Evolutionary conservation across 2,888 invertebrate genomes (phyloP).

Genomic region (Mongoloraphidia duomilia): DNA sequence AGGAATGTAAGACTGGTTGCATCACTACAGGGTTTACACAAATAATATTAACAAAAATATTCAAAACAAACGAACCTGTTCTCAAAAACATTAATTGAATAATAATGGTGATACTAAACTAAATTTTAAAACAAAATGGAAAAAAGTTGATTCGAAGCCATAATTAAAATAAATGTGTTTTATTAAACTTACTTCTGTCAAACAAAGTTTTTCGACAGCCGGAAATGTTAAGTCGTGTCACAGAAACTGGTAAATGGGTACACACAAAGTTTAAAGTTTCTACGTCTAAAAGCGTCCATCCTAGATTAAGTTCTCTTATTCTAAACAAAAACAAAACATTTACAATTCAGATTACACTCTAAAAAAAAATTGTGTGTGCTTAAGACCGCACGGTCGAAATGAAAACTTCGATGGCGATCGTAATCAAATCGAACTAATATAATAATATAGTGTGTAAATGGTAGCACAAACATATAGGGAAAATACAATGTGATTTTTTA

Average conservation of each 20-base stretch:
- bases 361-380: too few relatives aligned
- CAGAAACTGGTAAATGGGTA: conserved; percentile 41
- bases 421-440: too few relatives aligned
- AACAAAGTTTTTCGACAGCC: conserved; percentile 64
- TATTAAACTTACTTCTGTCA: conserved; percentile 50
- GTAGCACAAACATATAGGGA: too few relatives aligned
- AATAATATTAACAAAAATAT: not conserved
- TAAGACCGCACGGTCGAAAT: too few relatives aligned
- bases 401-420: too few relatives aligned
- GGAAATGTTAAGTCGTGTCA: conserved; percentile 65
- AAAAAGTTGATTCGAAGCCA: not conserved
- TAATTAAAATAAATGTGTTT: not conserved
- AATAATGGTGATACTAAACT: not conserved
- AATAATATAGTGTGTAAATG: too few relatives aligned
- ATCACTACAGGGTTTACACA: too few relatives aligned
- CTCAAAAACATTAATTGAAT: not conserved
- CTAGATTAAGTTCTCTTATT: conserved; percentile 58
- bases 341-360: not conserved
- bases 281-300: conserved; percentile 60
- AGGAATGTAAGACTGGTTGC: too few relatives aligned
- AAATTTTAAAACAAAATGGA: too few relatives aligned
- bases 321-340: conserved; percentile 28
- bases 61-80: not conserved
- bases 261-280: conserved; percentile 46
- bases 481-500: too few relatives aligned